Conservation (phyloP, 2,888 invertebrate species). For the Pyralis farinalis region DNA sequence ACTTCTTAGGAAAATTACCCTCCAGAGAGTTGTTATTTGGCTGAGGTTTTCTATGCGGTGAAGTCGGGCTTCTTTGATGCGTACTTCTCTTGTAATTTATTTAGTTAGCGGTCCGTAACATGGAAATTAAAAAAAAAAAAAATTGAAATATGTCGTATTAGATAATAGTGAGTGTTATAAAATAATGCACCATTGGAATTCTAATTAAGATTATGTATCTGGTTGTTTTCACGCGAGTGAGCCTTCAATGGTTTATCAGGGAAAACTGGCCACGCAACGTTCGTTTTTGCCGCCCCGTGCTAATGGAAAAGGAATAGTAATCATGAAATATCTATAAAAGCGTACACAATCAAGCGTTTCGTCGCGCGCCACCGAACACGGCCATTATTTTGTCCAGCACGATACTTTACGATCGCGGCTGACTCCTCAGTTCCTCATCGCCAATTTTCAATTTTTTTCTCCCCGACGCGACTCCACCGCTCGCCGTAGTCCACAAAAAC, state of each 20-base stretch:
- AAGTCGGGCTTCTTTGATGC: too few relatives aligned
- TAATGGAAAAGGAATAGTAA: conserved; percentile 33
- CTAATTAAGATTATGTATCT: not conserved
- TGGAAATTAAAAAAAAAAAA: too few relatives aligned
- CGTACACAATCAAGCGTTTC: conserved; percentile 62
- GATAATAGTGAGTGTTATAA: too few relatives aligned
- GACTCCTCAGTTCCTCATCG: conserved; percentile 20
- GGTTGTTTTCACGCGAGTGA: not conserved
- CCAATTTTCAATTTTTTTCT: conserved; percentile 22
- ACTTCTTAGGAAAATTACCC: too few relatives aligned
- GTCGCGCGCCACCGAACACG: conserved; percentile 58
- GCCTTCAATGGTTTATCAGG: conserved; percentile 37
- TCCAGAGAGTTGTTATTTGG: too few relatives aligned
- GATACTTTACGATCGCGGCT: conserved; percentile 26
- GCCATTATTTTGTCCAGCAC: conserved; percentile 53
- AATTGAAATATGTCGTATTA: too few relatives aligned
- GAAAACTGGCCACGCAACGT: conserved; percentile 21
- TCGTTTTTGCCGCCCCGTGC: conserved; percentile 29
- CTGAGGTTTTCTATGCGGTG: too few relatives aligned
- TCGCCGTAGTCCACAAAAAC: conserved; percentile 55
- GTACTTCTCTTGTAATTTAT: too few relatives aligned
- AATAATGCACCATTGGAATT: too few relatives aligned
- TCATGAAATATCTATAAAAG: conserved; percentile 41
- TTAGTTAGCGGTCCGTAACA: too few relatives aligned
- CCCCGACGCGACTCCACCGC: conserved; percentile 48